phyloP scores from a whole-genome alignment of 2,888 invertebrate species.

The Odontothrips loti region DNA sequence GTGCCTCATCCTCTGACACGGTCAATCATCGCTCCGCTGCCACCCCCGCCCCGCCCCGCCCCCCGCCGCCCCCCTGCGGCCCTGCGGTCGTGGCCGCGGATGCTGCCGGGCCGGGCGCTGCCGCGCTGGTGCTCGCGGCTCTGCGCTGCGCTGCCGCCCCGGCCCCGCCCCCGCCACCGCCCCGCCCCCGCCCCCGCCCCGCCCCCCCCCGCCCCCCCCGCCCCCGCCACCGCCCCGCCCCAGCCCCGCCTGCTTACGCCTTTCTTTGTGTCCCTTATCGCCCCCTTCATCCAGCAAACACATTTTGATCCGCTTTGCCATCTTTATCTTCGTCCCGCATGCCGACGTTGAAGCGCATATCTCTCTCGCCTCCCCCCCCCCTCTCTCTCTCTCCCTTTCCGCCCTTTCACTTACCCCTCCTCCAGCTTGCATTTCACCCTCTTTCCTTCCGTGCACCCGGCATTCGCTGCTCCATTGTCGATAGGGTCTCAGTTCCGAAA shows the following conservation, averaged over 20 bases:
- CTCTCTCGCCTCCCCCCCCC: neutral
- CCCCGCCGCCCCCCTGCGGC: neutral
- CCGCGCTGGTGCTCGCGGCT: too few relatives aligned
- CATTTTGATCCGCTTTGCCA: conserved; percentile 13
- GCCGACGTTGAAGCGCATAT: neutral
- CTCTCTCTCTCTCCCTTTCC: neutral
- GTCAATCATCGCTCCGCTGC: neutral
- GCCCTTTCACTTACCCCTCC: neutral
- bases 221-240: neutral
- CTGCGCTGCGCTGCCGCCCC: too few relatives aligned
- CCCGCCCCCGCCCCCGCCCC: neutral
- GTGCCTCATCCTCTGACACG: conserved; percentile 3
- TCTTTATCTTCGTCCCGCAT: neutral
- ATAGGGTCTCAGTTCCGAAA: too few relatives aligned
- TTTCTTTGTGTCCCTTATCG: neutral
- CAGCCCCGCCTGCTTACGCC: neutral
- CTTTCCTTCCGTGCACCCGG: too few relatives aligned
- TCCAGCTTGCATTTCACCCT: neutral
- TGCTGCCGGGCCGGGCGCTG: too few relatives aligned
- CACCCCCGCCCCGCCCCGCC: neutral
- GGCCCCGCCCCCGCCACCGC: neutral
- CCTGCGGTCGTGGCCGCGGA: neutral
- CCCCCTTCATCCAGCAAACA: neutral
- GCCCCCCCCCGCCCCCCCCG: too few relatives aligned
- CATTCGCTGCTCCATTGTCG: too few relatives aligned